Evolutionary conservation across 1,140 invertebrate genomes (phyloP), one percentile per base, ranked within the genome.

Genomic region (Eufriesea mexicana): DNA sequence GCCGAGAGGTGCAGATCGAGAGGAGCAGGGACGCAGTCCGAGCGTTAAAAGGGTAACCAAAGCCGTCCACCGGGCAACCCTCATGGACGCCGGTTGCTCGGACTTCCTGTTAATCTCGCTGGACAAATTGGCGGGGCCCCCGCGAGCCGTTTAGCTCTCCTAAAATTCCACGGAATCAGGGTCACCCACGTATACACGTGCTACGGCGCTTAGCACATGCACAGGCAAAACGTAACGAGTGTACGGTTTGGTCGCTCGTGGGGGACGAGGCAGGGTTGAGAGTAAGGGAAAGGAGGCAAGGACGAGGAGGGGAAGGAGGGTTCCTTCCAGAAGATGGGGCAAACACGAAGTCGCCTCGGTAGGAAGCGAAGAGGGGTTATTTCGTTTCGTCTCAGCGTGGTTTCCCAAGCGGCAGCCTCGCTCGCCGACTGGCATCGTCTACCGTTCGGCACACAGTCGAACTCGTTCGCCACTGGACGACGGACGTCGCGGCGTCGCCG

Each of bases 401-500:
- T 87, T 87, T 89, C 87, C 83, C 71, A 88, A 79, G 85, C 86
- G 72, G 77, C 76, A 77, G 74, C 89, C 66, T 67, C 73, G 67
- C 55, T 81, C 70, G 84, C 83, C 61, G 82, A 67, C 80, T 81
- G 82, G 85, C 86, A 72, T 57, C 66, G 70, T 83, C 70, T 77
- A 83, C 86, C 82, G 84, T 85, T 88, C 90, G 87, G 88, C 84
- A 88, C 85, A 90, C 92, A 94, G 92, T 93, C 91, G 85, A 92
- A 91, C 89, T 89, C 86, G 86, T 90, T 92, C 91, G 81, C 87
- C 87, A 90, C 89, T 90, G 88, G 82, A 90, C 89, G 90, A 86
- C 91, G 90, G 91, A 93, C 91, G 77, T 85, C 72, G 66, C 42
- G 80, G 54, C 85, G 85, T 79, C 85, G 64, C 25, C 77, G 86